These are phyloP conservation scores for Taphrorychus bicolor DNA, from an alignment of 2,888 invertebrate species.

Conservation along the genomic window DNA sequence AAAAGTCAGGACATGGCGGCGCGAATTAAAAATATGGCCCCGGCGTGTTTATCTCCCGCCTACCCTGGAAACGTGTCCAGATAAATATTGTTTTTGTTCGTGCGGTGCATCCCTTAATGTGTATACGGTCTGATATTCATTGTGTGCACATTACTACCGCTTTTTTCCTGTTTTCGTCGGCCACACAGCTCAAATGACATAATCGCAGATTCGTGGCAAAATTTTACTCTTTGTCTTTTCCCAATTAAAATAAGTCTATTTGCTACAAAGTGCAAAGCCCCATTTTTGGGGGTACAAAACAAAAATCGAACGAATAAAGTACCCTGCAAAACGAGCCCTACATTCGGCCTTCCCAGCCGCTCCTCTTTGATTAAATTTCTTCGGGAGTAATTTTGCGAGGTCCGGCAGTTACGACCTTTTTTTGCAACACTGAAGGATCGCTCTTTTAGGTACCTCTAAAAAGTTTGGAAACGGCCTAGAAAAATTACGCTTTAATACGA, in stretches of 20 bases:
- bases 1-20: background rate
- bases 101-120: background rate
- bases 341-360: constrained; percentile 10
- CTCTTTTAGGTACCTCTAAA: background rate
- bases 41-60: background rate
- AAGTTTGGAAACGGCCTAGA: no score
- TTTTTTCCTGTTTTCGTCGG: background rate
- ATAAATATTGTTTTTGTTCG: constrained; percentile 5
- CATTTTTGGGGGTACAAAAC: no score
- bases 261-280: no score
- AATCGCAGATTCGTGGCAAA: background rate
- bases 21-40: background rate
- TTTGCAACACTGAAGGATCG: background rate
- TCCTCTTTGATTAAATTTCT: constrained; percentile 22
- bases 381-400: constrained; percentile 18
- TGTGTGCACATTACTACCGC: constrained; percentile 3
- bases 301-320: no score
- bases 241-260: no score
- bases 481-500: no score
- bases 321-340: no score
- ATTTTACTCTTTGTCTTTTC: background rate
- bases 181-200: background rate
- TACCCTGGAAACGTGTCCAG: constrained; percentile 3
- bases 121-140: background rate
- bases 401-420: constrained; percentile 5